These are phyloP conservation scores for Microtus oregoni DNA, from an alignment of 2,113 vertebrate genomes.

Conservation along the genomic window DNA sequence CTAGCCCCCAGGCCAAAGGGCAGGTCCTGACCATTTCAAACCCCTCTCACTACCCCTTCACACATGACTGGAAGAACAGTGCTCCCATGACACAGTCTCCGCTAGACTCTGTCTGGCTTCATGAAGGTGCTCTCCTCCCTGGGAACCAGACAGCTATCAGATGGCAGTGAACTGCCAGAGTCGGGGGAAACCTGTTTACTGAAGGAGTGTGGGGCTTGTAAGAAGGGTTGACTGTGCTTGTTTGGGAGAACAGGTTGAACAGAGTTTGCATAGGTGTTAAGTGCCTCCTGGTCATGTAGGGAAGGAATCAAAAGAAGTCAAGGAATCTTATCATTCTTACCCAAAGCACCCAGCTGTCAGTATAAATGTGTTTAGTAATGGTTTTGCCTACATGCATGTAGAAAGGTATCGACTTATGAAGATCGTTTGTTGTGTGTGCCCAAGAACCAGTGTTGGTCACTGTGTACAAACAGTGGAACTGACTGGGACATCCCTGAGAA, in stretches of 20 bases:
- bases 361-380: neutral
- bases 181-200: neutral
- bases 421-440: neutral
- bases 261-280: neutral
- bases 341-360: neutral
- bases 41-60: neutral
- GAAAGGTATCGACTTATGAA: neutral
- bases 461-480: neutral
- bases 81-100: neutral
- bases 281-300: neutral
- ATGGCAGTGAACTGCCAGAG: neutral
- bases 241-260: neutral
- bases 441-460: neutral
- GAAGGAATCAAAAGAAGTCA: neutral
- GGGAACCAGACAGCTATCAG: neutral
- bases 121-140: neutral
- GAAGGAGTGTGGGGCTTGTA: neutral
- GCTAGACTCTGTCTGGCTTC: neutral
- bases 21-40: neutral
- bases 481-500: rapidly evolving
- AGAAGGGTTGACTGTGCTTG: too few species aligned
- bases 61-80: neutral
- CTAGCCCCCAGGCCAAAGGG: neutral
- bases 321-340: neutral
- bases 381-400: neutral